phyloP scores from a whole-genome alignment of 2,113 vertebrate species.

The Tretioscincus oriximinensis region DNA sequence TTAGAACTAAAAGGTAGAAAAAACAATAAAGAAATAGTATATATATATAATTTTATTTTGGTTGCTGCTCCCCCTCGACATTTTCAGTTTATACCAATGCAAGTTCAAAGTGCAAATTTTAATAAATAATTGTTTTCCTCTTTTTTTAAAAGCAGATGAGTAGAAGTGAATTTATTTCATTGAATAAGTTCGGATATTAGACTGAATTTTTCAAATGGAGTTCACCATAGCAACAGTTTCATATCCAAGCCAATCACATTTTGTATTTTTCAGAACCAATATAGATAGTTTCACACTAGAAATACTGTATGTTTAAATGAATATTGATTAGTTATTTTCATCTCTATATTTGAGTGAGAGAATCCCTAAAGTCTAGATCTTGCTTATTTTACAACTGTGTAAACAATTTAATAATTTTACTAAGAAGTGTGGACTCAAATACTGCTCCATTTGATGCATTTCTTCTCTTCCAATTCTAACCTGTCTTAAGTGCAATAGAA shows the following conservation, averaged over 20 bases:
- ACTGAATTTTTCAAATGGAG: not conserved
- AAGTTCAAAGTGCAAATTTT: not conserved
- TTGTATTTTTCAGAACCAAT: not conserved
- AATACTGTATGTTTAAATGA: not conserved
- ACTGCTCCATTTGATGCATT: not conserved
- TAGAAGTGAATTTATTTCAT: not conserved
- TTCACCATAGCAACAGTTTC: not conserved
- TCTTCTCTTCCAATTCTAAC: not conserved
- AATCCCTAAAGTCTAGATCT: not conserved
- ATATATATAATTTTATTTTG: not conserved
- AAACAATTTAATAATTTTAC: not conserved
- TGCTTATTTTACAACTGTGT: not conserved
- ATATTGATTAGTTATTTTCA: not conserved
- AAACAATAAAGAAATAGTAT: not conserved
- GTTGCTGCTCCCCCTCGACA: not conserved
- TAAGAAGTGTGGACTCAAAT: not conserved
- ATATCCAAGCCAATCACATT: not conserved
- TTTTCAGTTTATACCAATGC: not conserved
- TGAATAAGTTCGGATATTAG: too few relatives aligned
- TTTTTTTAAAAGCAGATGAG: too few relatives aligned
- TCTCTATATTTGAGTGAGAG: not conserved
- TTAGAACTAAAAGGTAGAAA: not conserved
- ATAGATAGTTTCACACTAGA: not conserved
- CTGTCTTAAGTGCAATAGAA: not conserved
- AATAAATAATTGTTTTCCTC: not conserved